Evolutionary conservation across 2,888 invertebrate genomes (phyloP), one percentile per base, ranked within the genome.

Genomic region (Andrena fulva): DNA sequence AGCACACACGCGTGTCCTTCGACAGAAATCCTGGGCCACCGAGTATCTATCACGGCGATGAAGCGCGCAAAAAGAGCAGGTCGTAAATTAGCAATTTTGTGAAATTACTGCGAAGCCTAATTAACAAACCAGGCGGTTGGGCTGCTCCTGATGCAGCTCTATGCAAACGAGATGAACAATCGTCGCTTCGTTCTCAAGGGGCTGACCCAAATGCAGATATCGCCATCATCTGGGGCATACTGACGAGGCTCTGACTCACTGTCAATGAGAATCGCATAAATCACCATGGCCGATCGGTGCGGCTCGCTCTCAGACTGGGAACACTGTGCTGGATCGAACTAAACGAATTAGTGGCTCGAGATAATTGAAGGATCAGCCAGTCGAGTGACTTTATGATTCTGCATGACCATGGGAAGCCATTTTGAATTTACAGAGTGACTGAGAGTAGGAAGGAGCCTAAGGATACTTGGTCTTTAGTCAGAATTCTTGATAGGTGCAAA

Each of bases 121-220:
- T 72, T 62, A 16, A 16, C 66, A 20, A 59, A 35, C 20, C 10
- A 10, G 16, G 5, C 31, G 52, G 68, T 73, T 80, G 35, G 29
- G 50, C 59, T 59, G 31, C 27, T 29, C 12, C 48, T 42, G 42
- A n/a, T 8, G 27, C 31, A n/a, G 29, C 62, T 72, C 10, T 10
- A 80, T 80, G 82, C 82, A 64, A 75, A 71, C 50, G n/a, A 56
- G 63, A 73, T 67, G 48, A 62, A 48, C 20, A 72, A 68, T 33
- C 0, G 20, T 27, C n/a, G 50, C 60, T 16, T 33, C 29, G 48
- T 59, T 66, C 50, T 64, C 70, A 48, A 73, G 74, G 54, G 56
- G 10, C 54, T 73, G 84, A 86, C 78, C 86, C 59, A 77, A 74
- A 81, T 77, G 70, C 72, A 75, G 78, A 85, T 80, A 85, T 80